phyloP scores from a whole-genome alignment of 92 coral and sea anemone species.

The Virgularia gustaviana region DNA sequence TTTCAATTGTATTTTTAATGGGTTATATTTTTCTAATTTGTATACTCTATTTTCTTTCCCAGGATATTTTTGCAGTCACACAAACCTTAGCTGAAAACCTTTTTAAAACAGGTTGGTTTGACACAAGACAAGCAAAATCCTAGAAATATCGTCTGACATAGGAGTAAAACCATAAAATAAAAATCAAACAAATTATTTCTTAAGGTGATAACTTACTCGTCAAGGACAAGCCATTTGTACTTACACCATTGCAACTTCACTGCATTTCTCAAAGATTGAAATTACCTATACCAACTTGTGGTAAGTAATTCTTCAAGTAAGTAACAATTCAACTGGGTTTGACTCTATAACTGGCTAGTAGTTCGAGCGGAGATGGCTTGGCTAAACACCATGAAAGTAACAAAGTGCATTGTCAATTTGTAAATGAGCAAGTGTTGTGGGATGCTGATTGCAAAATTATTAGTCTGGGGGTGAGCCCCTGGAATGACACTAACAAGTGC shows the following conservation, averaged over 20 bases:
- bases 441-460: neutral
- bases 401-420: too few relatives aligned
- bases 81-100: slow-evolving; percentile 66
- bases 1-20: neutral
- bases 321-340: too few relatives aligned
- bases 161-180: neutral
- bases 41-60: neutral
- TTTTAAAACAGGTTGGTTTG: slow-evolving; percentile 55
- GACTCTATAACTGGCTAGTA: too few relatives aligned
- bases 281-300: slow-evolving; percentile 86
- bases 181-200: neutral
- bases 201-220: slow-evolving; percentile 76
- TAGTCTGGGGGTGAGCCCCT: neutral
- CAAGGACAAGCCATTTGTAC: slow-evolving; percentile 53
- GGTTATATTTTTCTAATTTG: neutral
- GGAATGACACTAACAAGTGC: too few relatives aligned
- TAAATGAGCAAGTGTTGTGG: too few relatives aligned
- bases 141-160: neutral
- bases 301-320: too few relatives aligned
- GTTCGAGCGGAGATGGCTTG: too few relatives aligned
- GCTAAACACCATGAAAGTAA: too few relatives aligned
- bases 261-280: slow-evolving; percentile 77
- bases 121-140: too few relatives aligned
- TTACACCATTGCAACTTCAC: slow-evolving; percentile 83
- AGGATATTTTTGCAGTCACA: slow-evolving; percentile 82